These are phyloP conservation scores for Pristionchus japonicus DNA, from an alignment of 2,888 invertebrate species.

Conservation along the genomic window DNA sequence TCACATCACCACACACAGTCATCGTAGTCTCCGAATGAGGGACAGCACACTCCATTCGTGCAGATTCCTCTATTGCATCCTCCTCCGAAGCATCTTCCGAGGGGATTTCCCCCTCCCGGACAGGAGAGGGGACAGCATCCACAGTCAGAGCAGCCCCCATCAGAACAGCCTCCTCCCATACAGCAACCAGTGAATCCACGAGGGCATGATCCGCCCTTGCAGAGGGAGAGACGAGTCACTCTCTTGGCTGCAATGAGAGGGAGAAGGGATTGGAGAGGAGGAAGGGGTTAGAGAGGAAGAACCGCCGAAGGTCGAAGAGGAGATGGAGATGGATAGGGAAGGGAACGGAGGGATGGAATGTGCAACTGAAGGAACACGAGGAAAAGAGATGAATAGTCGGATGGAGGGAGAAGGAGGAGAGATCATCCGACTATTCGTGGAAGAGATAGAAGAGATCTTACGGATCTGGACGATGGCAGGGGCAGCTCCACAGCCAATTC, in stretches of 20 bases:
- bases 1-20: constrained; percentile 31
- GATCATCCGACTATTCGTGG: background rate
- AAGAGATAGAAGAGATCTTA: constrained; percentile 48
- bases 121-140: constrained; percentile 48
- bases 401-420: background rate
- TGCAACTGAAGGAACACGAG: constrained; percentile 21
- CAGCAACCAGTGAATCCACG: constrained; percentile 54
- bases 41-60: constrained; percentile 52
- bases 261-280: background rate
- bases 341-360: background rate
- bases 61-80: constrained; percentile 42
- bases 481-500: constrained; percentile 58
- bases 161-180: constrained; percentile 10
- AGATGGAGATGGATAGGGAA: background rate
- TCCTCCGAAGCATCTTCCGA: constrained; percentile 45
- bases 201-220: constrained; percentile 46
- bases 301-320: constrained; percentile 12
- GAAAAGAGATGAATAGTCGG: background rate
- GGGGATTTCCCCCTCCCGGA: constrained; percentile 38
- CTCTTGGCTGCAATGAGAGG: constrained; percentile 16
- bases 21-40: constrained; percentile 23
- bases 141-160: background rate
- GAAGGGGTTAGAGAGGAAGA: constrained; percentile 14
- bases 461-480: constrained; percentile 62
- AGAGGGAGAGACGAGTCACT: background rate